Evolutionary conservation across 2,113 vertebrate species (phyloP).

Genomic region (Tachycineta bicolor): DNA sequence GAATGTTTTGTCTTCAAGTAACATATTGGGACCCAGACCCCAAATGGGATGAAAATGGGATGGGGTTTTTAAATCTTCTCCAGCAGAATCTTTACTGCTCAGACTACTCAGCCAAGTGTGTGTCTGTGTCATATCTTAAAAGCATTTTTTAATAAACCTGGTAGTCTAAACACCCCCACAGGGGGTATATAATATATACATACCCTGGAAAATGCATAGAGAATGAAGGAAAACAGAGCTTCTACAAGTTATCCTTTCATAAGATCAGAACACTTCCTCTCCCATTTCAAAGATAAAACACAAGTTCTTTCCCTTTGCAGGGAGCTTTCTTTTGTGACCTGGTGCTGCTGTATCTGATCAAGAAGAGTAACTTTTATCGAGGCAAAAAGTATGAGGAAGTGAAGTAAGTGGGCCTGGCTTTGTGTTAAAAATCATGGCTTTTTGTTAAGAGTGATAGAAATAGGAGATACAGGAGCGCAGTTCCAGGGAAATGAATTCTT

Average conservation of each 20-base stretch:
- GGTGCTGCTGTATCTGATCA: slow-evolving; percentile 93
- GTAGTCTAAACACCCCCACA: neutral
- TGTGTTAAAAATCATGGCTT: neutral
- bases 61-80: neutral
- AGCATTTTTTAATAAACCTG: neutral
- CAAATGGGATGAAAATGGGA: neutral
- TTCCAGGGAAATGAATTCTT: neutral
- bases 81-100: neutral
- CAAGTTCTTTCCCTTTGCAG: slow-evolving; percentile 68
- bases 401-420: slow-evolving; percentile 76
- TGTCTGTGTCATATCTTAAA: neutral
- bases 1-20: neutral
- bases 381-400: slow-evolving; percentile 93
- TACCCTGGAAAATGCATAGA: neutral
- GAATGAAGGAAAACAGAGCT: neutral
- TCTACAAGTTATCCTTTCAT: neutral
- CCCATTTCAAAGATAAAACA: neutral
- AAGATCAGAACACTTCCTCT: neutral
- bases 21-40: neutral
- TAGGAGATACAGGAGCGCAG: neutral
- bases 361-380: slow-evolving; percentile 90
- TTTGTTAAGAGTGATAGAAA: neutral
- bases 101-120: neutral
- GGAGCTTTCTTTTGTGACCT: slow-evolving; percentile 93
- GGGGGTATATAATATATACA: neutral